Conservation (phyloP, 2,888 invertebrate genomes). For the Lasioglossum morio region DNA sequence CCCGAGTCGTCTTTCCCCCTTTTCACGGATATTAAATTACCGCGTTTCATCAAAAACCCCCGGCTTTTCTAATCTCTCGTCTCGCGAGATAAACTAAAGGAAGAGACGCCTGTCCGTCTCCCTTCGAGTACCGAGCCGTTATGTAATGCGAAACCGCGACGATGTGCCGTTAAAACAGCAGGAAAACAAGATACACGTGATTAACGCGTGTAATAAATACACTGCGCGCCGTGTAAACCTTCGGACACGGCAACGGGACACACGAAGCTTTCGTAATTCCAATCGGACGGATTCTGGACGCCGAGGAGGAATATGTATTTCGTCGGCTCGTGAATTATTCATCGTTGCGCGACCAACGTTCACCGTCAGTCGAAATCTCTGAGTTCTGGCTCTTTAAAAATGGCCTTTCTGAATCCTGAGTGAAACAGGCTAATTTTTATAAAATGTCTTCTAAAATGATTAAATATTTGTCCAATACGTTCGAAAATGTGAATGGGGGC, state of each 20-base stretch:
- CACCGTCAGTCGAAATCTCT: neutral
- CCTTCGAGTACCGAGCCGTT: constrained; percentile 20
- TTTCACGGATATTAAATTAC: constrained; percentile 54
- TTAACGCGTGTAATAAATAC: constrained; percentile 6
- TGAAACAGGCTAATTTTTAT: neutral
- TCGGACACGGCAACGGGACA: neutral
- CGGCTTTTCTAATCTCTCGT: constrained; percentile 36
- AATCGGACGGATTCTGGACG: neutral
- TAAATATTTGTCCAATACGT: neutral
- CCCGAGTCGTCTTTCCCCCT: constrained; percentile 41
- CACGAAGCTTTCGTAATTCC: neutral
- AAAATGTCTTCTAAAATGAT: too few relatives aligned
- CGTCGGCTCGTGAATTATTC: neutral
- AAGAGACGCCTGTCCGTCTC: constrained; percentile 16
- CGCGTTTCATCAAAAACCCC: constrained; percentile 43
- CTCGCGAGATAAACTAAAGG: constrained; percentile 17
- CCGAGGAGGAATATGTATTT: neutral
- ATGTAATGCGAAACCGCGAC: constrained; percentile 25
- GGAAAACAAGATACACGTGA: constrained; percentile 15
- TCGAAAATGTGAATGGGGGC: neutral
- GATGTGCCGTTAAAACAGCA: constrained; percentile 16
- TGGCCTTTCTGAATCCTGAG: neutral
- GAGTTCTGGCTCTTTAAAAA: neutral
- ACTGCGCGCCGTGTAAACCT: neutral
- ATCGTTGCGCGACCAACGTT: neutral